Evolutionary conservation across 2,888 invertebrate species (phyloP), one percentile per base, ranked within the genome.

Genomic region (Agapetus fuscipes): DNA sequence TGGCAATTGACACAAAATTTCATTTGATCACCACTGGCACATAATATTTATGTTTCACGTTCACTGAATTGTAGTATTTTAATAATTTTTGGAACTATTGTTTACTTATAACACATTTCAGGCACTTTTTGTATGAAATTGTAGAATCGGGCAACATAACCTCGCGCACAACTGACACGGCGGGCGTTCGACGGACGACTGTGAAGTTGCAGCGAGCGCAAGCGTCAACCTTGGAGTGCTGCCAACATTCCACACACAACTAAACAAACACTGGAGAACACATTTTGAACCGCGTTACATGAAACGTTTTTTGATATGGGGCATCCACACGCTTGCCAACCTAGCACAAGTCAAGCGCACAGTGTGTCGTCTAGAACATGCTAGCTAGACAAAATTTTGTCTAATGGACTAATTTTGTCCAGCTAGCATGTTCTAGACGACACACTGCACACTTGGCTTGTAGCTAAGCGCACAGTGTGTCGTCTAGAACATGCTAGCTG

Each of bases 151-250:
- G 39, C 33, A 39, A 43, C 43, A 39, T 43, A 43, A 43, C 43
- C 43, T 43, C n/a, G 33, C 31, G 28, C 43, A 43, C 43, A 32
- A 43, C 34, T 17, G 24, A 24, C 43, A 34, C 39, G 39, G 39
- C 39, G 34, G 37, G 29, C 43, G 39, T 34, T 28, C 39, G 39
- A 30, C 33, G 39, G 39, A 39, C 39, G 43, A 43, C 43, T 43
- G 43, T 43, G 43, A 43, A 43, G 43, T 43, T 43, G 43, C 20
- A 36, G 30, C 43, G 37, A 36, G 43, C 43, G 43, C 43, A 43
- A 43, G 43, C 43, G 43, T 43, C 39, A 43, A 43, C 43, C 42
- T 43, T 43, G 43, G 43, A 17, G 33, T 39, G 43, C 39, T 43
- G 43, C 43, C 43, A 43, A 43, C 43, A 43, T 43, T 39, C 38